These are phyloP conservation scores for Oceanodroma tethys DNA, from an alignment of 2,113 vertebrate genomes.

Conservation along the genomic window DNA sequence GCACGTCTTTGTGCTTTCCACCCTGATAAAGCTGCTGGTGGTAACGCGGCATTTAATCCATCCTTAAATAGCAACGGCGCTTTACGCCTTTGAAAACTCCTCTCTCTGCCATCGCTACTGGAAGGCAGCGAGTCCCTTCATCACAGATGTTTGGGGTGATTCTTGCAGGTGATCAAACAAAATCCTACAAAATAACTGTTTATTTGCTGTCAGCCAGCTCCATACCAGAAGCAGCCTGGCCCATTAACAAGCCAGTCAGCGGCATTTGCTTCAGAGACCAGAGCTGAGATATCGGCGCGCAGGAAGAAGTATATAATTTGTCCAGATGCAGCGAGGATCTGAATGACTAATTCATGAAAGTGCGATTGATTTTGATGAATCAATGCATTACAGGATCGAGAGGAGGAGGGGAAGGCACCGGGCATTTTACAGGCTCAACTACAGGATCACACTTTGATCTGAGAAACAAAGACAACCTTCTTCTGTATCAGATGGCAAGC, in stretches of 20 bases:
- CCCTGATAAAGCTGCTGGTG: neutral
- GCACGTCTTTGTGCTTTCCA: neutral
- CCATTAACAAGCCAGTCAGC: neutral
- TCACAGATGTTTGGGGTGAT: neutral
- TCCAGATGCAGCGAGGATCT: slow-evolving; percentile 45
- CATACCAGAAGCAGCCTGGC: neutral
- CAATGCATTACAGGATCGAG: slow-evolving; percentile 37
- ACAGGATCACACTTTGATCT: slow-evolving; percentile 59
- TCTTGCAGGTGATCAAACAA: neutral
- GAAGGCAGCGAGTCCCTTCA: neutral
- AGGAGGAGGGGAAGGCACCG: neutral
- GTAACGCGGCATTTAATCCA: fast-evolving
- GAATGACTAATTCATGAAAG: slow-evolving; percentile 64
- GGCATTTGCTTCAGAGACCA: neutral
- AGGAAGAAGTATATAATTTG: slow-evolving; percentile 42
- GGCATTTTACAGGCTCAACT: slow-evolving; percentile 25
- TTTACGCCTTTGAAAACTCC: neutral
- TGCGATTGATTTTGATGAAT: slow-evolving; percentile 64
- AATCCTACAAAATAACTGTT: neutral
- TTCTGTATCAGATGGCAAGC: slow-evolving; percentile 4
- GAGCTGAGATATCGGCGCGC: neutral
- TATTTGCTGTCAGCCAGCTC: slow-evolving; percentile 13
- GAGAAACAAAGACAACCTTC: slow-evolving; percentile 52
- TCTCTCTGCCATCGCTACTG: neutral
- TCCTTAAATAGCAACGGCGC: neutral